Percentiles rank a stretch among this genome's conserved stretches.
Evolutionary conservation across 2,797 vertebrate species (phyloP).

Genomic region (Glyptemys insculpta): DNA sequence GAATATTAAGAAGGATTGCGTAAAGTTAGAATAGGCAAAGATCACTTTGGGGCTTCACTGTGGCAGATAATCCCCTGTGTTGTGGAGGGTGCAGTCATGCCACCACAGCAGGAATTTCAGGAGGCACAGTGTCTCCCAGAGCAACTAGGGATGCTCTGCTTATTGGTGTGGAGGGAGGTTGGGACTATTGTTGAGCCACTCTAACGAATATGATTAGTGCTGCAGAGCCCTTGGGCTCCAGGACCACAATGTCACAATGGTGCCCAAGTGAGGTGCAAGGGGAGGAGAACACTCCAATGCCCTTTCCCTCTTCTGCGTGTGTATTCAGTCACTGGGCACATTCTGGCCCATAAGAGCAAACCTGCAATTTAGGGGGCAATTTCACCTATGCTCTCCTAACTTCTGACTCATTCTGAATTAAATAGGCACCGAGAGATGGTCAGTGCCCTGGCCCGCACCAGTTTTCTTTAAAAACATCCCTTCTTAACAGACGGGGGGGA

Average conservation of each 20-base stretch:
- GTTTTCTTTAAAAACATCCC: background rate
- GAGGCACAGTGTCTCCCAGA: background rate
- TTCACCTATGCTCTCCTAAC: background rate
- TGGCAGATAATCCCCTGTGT: background rate
- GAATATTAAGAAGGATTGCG: background rate
- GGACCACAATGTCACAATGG: background rate
- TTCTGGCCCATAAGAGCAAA: background rate
- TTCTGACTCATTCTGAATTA: slow-evolving; percentile 45
- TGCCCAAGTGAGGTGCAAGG: background rate
- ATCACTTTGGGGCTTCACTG: background rate
- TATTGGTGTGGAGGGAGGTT: background rate
- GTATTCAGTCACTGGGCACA: background rate
- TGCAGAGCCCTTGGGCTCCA: rapidly evolving
- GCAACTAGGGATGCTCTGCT: background rate
- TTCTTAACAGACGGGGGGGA: slow-evolving; percentile 13
- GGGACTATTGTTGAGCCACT: background rate
- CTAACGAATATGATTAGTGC: background rate
- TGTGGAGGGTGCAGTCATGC: background rate
- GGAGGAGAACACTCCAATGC: background rate
- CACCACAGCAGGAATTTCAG: background rate
- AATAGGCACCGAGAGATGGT: background rate
- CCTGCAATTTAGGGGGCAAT: background rate
- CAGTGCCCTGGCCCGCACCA: background rate
- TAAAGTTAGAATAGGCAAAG: background rate
- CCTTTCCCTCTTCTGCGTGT: background rate